Base-by-base conservation (phyloP, 2,797 vertebrate genomes). In the Chloroceryle amazona region DNA sequence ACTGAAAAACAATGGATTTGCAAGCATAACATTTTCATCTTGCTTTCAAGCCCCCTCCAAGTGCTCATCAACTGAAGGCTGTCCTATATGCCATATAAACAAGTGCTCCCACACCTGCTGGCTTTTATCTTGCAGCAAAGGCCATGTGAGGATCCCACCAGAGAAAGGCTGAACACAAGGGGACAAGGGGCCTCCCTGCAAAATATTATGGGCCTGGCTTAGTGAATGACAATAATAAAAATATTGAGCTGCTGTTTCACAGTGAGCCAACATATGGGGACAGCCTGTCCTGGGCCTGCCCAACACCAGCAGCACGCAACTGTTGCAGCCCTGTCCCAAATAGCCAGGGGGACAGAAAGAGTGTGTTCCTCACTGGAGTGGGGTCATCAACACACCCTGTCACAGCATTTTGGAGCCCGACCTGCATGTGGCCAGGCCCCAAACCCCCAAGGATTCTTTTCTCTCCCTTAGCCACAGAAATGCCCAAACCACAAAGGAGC, bases 61-160 rank as follows among this genome's bases (percentile, higher is more conserved):
- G 58, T 1, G 35, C 61, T 18, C 62, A 12, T 46, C 28, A 46
- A 39, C 76, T 21, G 65, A 23, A 55, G 71, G 19, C 35, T 57
- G 44, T 20, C 72, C 73, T 17, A n/a, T 73, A 75, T 41, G 80
- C 62, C 80, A 31, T 0, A 2, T 0, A 22, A 41, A 10, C 51
- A 65, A 71, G 14, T 20, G 86, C 2, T 28, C 61, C 84, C 37
- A 79, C 95, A 96, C 92, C 95, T 94, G 96, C 91, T 52, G 46
- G 8, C 0, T 19, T 51, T 71, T 18, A 39, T 91, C 94, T 71
- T 17, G 54, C 67, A 37, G 58, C 61, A 9, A 33, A 67, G 63
- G 84, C 52, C 57, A 31, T 1, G 70, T 11, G 67, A 47, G 75
- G 72, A 63, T 71, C 65, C 58, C 75, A 65, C 51, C 79, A 47